These are phyloP conservation scores for Prosopocoilus inquinatus DNA, from an alignment of 2,888 invertebrate species.

Conservation along the genomic window DNA sequence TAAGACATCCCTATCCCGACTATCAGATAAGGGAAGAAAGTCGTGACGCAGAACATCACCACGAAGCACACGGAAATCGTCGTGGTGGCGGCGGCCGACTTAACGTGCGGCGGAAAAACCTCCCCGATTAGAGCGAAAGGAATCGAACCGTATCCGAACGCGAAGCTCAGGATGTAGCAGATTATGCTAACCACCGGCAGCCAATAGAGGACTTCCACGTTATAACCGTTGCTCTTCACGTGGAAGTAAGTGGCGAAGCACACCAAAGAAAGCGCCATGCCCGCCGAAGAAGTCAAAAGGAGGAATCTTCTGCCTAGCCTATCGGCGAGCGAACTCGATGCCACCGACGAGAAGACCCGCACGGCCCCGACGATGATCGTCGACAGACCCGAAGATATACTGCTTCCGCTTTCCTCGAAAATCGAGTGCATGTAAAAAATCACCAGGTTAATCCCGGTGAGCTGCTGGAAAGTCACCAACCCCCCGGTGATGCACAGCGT, in stretches of 20 bases:
- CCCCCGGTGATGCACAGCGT: slow-evolving; percentile 45
- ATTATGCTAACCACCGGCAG: slow-evolving; percentile 69
- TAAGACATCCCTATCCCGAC: slow-evolving; percentile 58
- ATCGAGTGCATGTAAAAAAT: slow-evolving; percentile 73
- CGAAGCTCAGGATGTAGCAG: slow-evolving; percentile 70
- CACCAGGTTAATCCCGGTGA: slow-evolving; percentile 70
- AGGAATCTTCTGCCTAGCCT: slow-evolving; percentile 70
- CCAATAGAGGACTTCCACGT: slow-evolving; percentile 61
- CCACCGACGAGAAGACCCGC: slow-evolving; percentile 67
- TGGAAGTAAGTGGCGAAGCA: slow-evolving; percentile 74
- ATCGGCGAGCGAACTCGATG: slow-evolving; percentile 74
- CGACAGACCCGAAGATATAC: slow-evolving; percentile 58
- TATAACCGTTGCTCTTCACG: slow-evolving; percentile 56
- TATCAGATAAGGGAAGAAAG: slow-evolving; percentile 62
- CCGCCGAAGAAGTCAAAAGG: slow-evolving; percentile 65
- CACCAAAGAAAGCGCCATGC: slow-evolving; percentile 63
- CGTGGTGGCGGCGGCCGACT: slow-evolving; percentile 70
- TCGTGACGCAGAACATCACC: slow-evolving; percentile 70
- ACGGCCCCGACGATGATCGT: slow-evolving; percentile 76
- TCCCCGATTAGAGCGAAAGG: slow-evolving; percentile 80
- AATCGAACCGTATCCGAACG: slow-evolving; percentile 71
- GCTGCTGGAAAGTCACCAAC: slow-evolving; percentile 42
- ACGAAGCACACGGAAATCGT: slow-evolving; percentile 74
- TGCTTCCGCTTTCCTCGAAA: slow-evolving; percentile 52
- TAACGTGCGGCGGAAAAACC: slow-evolving; percentile 73